Evolutionary conservation across 2,113 vertebrate genomes (phyloP).

Genomic region (Sakesphorus luctuosus): DNA sequence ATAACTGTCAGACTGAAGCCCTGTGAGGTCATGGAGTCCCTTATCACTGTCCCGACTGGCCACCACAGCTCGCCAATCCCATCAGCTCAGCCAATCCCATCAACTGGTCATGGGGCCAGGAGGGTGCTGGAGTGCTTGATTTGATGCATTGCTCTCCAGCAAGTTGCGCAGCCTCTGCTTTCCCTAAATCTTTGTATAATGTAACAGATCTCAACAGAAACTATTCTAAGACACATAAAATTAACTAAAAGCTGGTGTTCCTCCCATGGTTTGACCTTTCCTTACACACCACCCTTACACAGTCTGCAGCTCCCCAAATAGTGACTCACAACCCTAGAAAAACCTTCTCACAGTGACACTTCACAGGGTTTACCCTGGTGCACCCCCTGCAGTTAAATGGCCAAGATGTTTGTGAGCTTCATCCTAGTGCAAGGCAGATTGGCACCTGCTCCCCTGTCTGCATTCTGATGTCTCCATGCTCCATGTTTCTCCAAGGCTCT

Average conservation of each 20-base stretch:
- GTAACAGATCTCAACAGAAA: not conserved
- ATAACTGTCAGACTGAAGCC: not conserved
- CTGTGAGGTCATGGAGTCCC: fast-evolving
- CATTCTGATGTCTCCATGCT: not conserved
- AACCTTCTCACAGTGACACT: not conserved
- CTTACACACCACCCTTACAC: not conserved
- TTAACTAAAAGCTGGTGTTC: not conserved
- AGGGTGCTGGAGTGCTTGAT: not conserved
- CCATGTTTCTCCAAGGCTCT: not conserved
- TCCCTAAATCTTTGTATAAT: not conserved
- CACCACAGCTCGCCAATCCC: not conserved
- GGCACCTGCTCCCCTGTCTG: not conserved
- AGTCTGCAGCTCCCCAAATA: not conserved
- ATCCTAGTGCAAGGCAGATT: fast-evolving
- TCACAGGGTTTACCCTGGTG: not conserved
- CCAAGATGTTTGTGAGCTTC: not conserved
- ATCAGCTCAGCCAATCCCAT: not conserved
- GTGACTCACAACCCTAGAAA: not conserved
- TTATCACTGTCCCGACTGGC: not conserved
- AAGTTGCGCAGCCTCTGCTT: not conserved
- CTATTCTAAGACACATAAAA: not conserved
- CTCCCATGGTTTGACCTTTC: not conserved
- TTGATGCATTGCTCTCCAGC: fast-evolving
- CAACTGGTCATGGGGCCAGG: not conserved
- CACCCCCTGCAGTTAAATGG: not conserved